Evolutionary conservation across 2,888 invertebrate species (phyloP).

Genomic region (Hymenopus coronatus): DNA sequence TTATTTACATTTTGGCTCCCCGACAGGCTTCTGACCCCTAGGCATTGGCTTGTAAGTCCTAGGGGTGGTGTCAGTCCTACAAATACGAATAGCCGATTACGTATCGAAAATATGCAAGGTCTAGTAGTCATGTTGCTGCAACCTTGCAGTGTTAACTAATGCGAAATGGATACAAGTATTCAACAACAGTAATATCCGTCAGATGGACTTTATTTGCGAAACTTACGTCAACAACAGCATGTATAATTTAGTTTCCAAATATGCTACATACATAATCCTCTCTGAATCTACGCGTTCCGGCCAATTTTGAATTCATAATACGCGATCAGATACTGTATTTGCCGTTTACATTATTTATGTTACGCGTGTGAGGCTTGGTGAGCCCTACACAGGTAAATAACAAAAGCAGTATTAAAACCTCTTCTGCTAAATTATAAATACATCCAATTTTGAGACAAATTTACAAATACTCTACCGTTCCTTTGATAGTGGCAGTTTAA

Average conservation of each 20-base stretch:
- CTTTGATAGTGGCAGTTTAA: no score
- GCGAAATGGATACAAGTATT: neutral
- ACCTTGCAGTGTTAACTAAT: neutral
- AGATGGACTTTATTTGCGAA: neutral
- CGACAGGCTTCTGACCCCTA: no score
- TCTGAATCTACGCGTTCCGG: no score
- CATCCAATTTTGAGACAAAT: no score
- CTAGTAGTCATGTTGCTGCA: no score
- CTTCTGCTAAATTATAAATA: neutral
- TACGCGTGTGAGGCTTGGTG: no score
- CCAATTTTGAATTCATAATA: neutral
- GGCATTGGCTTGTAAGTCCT: no score
- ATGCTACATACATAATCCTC: neutral
- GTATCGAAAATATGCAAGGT: no score
- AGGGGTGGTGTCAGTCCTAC: no score
- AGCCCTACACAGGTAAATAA: neutral
- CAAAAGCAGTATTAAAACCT: neutral
- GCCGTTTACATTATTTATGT: neutral
- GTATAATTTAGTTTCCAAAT: neutral
- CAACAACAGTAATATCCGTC: neutral
- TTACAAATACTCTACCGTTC: no score
- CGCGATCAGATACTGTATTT: neutral
- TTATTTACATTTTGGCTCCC: no score
- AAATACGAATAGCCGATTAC: no score
- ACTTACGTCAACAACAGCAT: neutral